These are phyloP conservation scores for Germaria angustata DNA, from an alignment of 2,888 invertebrate genomes.

Conservation along the genomic window DNA sequence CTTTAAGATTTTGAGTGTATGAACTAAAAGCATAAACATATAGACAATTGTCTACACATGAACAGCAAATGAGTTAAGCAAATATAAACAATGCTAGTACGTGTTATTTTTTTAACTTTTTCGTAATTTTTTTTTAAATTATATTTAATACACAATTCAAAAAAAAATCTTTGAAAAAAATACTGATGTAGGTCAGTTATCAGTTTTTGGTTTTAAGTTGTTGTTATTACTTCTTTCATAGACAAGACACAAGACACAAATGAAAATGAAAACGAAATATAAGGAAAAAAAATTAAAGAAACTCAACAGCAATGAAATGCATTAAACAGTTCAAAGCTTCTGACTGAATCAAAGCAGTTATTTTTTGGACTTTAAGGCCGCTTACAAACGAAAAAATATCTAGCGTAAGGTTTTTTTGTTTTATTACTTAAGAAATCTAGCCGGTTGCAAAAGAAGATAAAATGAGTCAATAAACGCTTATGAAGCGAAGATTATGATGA, in stretches of 20 bases:
- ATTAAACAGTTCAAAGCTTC: slow-evolving; percentile 38
- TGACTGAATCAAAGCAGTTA: slow-evolving; percentile 10
- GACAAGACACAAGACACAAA: background rate
- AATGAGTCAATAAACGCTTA: background rate
- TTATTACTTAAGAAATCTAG: background rate
- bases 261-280: slow-evolving; percentile 1
- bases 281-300: background rate
- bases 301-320: background rate
- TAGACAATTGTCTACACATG: background rate
- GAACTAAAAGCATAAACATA: background rate
- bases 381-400: slow-evolving; percentile 11
- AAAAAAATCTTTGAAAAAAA: background rate
- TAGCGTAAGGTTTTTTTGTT: slow-evolving; percentile 6
- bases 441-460: background rate
- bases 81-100: background rate
- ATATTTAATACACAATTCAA: slow-evolving; percentile 14
- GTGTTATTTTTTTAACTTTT: background rate
- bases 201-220: slow-evolving; percentile 16
- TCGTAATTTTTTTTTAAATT: background rate
- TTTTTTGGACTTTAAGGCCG: slow-evolving; percentile 25
- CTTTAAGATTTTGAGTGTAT: slow-evolving; percentile 23
- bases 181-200: slow-evolving; percentile 65
- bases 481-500: background rate
- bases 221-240: background rate
- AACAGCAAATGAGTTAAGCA: background rate